A percentile compares a stretch with the other conserved stretches of the same genome.
These are phyloP conservation scores for Mormyrops boulengeri DNA, from an alignment of 2,797 vertebrate genomes.

Conservation along the genomic window DNA sequence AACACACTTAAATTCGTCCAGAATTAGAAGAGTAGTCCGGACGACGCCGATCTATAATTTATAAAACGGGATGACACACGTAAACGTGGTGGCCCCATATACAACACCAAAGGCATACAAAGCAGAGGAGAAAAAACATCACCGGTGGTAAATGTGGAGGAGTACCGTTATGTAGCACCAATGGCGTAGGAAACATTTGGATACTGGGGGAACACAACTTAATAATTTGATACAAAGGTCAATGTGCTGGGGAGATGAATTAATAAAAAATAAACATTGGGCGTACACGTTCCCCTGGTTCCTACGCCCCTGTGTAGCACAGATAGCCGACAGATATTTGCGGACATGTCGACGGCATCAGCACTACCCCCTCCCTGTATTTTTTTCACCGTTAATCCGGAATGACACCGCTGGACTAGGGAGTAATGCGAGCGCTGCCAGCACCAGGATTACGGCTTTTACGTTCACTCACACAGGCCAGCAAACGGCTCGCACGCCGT, in stretches of 20 bases:
- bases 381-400: neutral
- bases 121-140: neutral
- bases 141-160: neutral
- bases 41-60: neutral
- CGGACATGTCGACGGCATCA: neutral
- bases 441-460: neutral
- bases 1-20: neutral
- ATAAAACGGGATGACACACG: neutral
- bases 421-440: neutral
- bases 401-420: neutral
- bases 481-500: neutral
- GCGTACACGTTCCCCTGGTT: neutral
- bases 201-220: neutral
- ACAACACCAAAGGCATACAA: neutral
- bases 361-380: neutral
- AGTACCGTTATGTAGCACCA: neutral
- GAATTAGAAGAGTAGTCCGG: neutral
- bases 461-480: neutral
- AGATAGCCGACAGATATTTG: neutral
- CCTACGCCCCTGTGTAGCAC: neutral
- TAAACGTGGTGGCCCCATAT: neutral
- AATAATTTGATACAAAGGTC: neutral
- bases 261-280: neutral
- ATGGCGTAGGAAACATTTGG: neutral
- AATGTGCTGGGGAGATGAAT: neutral